Conservation (phyloP, 2,113 vertebrate species). For the Pluvialis apricaria region DNA sequence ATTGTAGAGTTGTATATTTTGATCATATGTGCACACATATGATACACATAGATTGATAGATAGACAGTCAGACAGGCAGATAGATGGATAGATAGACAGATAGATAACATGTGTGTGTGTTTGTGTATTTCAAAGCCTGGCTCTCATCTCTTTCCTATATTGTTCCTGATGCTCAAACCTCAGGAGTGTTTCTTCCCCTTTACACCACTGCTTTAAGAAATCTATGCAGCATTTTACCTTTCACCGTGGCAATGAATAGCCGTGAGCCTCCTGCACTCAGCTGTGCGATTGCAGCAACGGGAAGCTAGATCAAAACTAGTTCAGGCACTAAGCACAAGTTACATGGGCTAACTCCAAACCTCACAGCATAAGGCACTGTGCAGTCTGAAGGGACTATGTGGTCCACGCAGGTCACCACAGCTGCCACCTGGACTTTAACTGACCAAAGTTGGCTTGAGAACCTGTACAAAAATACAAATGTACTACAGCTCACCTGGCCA, state of each 20-base stretch:
- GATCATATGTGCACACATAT: background rate
- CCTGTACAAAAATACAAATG: background rate
- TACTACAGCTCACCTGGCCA: background rate
- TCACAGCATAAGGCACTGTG: background rate
- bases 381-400: background rate
- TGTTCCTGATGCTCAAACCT: background rate
- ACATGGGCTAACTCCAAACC: background rate
- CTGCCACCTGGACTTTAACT: background rate
- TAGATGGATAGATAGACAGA: background rate
- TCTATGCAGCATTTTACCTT: background rate
- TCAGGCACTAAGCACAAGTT: background rate
- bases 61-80: background rate
- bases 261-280: background rate
- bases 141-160: background rate
- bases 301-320: background rate
- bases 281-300: background rate
- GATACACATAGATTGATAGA: background rate
- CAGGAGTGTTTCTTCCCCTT: background rate
- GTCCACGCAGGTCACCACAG: background rate
- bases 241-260: background rate
- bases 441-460: background rate
- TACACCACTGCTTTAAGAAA: background rate
- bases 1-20: background rate
- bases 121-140: background rate
- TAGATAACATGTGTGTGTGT: background rate